These are phyloP conservation scores for Ascidia mentula DNA, from an alignment of 23 tunicate species.

Conservation along the genomic window DNA sequence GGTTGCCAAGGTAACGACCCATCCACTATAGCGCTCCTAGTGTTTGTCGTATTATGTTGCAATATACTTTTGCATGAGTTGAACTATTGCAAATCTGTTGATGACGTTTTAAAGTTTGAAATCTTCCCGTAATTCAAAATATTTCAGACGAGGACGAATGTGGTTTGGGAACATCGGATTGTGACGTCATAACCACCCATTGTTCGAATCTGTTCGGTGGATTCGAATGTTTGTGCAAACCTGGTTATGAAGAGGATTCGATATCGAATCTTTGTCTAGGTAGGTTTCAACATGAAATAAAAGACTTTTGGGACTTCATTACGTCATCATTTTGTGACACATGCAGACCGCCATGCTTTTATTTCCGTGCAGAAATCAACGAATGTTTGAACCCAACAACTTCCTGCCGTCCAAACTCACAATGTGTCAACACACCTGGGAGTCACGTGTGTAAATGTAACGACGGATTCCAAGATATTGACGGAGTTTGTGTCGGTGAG, in stretches of 20 bases:
- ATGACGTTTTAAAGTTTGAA: too few species aligned
- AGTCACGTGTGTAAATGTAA: not conserved
- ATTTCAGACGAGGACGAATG: conserved; percentile 17
- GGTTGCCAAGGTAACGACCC: not conserved
- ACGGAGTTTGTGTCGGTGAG: conserved; percentile 11
- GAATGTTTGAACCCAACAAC: not conserved
- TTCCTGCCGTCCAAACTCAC: not conserved
- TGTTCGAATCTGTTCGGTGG: conserved; percentile 5
- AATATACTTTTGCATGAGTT: too few species aligned
- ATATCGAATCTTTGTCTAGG: not conserved
- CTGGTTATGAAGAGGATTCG: conserved; percentile 1
- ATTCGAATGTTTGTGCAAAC: conserved; percentile 6
- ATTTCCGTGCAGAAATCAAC: not conserved
- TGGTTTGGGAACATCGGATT: not conserved
- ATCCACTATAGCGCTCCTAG: not conserved
- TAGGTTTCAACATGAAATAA: not conserved
- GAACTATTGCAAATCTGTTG: too few species aligned
- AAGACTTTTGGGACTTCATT: not conserved
- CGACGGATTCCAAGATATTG: not conserved
- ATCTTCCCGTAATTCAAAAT: too few species aligned
- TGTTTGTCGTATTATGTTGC: too few species aligned
- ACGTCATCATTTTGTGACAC: too few species aligned
- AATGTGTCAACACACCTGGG: conserved; percentile 6
- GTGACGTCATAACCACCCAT: not conserved
- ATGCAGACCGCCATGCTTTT: too few species aligned